phyloP scores from a whole-genome alignment of 2,113 vertebrate genomes.

The Protobothrops mucrosquamatus region DNA sequence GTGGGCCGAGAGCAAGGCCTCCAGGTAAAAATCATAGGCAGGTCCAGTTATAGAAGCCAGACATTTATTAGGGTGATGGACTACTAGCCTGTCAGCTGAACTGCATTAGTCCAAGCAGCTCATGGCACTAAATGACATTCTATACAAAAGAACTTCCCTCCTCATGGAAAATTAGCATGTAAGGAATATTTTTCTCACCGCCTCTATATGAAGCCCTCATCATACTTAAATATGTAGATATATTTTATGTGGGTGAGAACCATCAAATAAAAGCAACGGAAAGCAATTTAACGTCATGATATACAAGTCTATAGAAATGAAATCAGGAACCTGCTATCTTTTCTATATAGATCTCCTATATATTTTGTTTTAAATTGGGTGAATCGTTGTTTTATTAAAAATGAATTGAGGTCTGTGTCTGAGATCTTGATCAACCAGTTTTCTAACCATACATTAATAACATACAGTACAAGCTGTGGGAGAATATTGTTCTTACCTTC shows the following conservation, averaged over 20 bases:
- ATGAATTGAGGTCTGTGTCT: not conserved
- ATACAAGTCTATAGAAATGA: not conserved
- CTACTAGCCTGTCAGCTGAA: no score
- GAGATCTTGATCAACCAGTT: not conserved
- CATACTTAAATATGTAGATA: not conserved
- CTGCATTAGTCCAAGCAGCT: not conserved
- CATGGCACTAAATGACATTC: not conserved
- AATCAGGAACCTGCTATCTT: not conserved
- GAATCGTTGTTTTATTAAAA: not conserved
- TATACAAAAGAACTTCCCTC: not conserved
- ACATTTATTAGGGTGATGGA: not conserved
- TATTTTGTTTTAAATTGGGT: not conserved
- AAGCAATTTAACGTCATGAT: not conserved
- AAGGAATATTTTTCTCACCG: not conserved
- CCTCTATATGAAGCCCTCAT: not conserved
- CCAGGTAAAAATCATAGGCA: conserved; percentile 76
- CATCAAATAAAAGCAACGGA: not conserved
- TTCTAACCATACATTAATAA: not conserved
- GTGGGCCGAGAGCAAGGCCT: conserved; percentile 90
- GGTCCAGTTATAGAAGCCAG: not conserved
- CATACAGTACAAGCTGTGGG: no score
- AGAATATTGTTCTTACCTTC: not conserved
- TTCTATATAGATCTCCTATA: not conserved
- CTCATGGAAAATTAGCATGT: not conserved
- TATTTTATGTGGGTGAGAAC: not conserved